Evolutionary conservation across 2,113 vertebrate genomes (phyloP).

Genomic region (Ciconia boyciana): DNA sequence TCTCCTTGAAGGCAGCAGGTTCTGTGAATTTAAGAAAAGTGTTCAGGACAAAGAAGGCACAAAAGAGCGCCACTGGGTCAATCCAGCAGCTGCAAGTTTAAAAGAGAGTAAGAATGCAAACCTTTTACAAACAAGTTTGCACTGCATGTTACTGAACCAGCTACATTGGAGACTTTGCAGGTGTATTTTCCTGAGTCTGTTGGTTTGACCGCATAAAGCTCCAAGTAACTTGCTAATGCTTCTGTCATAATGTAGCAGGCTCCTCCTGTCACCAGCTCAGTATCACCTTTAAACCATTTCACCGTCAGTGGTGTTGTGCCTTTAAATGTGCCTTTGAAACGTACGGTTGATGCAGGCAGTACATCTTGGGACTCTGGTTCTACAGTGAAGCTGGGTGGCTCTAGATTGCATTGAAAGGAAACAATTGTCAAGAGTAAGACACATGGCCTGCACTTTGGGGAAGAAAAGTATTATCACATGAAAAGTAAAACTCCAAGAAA

Average conservation of each 20-base stretch:
- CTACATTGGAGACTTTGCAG: constrained; percentile 90
- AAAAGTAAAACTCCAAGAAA: background rate
- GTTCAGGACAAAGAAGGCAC: constrained; percentile 39
- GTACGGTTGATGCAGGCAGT: constrained; percentile 85
- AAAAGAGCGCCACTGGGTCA: constrained; percentile 6
- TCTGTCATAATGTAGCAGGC: constrained; percentile 93
- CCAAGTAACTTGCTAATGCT: constrained; percentile 84
- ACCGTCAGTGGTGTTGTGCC: constrained; percentile 88
- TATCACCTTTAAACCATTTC: constrained; percentile 91
- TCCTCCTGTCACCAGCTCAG: constrained; percentile 87
- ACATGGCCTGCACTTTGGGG: background rate
- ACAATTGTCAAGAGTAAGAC: constrained; percentile 60
- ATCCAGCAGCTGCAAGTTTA: constrained; percentile 7
- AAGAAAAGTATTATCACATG: background rate
- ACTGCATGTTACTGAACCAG: constrained; percentile 86
- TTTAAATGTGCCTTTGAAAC: constrained; percentile 84
- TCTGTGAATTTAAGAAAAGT: constrained; percentile 81
- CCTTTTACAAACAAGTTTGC: constrained; percentile 95
- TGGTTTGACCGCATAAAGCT: constrained; percentile 89
- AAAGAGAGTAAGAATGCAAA: constrained; percentile 69
- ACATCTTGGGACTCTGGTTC: constrained; percentile 86
- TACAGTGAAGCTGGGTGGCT: constrained; percentile 87
- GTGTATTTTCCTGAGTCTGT: constrained; percentile 87
- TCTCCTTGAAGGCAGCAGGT: constrained; percentile 87
- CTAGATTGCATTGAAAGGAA: constrained; percentile 78